Evolutionary conservation across 2,797 vertebrate species (phyloP).

Genomic region (Sphaeramia orbicularis): DNA sequence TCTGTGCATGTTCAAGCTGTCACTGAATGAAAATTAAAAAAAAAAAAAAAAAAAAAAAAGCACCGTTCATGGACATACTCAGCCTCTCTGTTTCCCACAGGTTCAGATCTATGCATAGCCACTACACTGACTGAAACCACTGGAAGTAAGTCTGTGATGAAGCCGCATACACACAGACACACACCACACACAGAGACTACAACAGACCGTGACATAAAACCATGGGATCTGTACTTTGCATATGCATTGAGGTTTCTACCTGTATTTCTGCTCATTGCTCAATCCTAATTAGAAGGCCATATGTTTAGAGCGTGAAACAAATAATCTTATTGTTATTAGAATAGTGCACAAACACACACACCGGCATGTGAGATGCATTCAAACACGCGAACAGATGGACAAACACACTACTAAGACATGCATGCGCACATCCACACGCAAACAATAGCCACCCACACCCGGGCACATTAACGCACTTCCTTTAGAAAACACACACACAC

Average conservation of each 20-base stretch:
- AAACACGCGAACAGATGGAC: conserved; percentile 65
- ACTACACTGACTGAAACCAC: conserved; percentile 19
- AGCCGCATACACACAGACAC: not conserved
- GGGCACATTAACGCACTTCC: conserved; percentile 33
- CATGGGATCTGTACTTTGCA: not conserved
- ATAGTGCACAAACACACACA: conserved; percentile 18
- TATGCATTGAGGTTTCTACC: conserved; percentile 15
- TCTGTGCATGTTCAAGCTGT: too few species aligned
- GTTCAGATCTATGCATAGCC: conserved; percentile 11
- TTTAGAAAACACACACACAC: conserved; percentile 29
- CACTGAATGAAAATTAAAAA: conserved; percentile 51
- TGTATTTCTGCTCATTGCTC: conserved; percentile 48
- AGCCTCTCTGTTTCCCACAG: conserved; percentile 35
- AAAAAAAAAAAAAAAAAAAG: too few species aligned
- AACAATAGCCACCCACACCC: conserved; percentile 60
- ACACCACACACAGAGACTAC: not conserved
- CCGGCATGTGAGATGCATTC: conserved; percentile 39
- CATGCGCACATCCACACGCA: conserved; percentile 29
- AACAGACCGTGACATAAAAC: conserved; percentile 14
- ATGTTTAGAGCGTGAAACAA: conserved; percentile 52
- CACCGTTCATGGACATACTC: conserved; percentile 55
- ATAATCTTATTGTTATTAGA: conserved; percentile 47
- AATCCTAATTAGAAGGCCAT: conserved; percentile 50
- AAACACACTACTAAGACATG: conserved; percentile 16
- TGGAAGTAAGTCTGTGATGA: not conserved